A percentile compares a stretch with the other conserved stretches of the same genome.
These are phyloP conservation scores for Caprella mutica DNA, from an alignment of 2,888 invertebrate species.

Conservation along the genomic window DNA sequence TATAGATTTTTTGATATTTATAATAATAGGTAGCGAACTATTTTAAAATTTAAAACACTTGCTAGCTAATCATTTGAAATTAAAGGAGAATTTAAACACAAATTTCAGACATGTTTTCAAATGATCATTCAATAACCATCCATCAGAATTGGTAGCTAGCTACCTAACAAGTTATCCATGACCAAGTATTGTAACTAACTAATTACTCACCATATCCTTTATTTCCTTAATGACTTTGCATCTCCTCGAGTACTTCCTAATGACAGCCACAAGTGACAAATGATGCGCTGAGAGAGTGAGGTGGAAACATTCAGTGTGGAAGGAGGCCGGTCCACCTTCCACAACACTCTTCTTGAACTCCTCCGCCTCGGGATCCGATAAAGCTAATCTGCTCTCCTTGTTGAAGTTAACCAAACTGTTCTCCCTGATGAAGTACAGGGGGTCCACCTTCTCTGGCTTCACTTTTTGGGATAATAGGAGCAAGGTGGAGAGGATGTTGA, in stretches of 20 bases:
- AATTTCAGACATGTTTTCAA: not conserved
- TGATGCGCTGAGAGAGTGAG: constrained; percentile 89
- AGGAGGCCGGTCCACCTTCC: constrained; percentile 59
- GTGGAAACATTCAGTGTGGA: constrained; percentile 95
- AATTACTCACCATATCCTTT: constrained; percentile 59
- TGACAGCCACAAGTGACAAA: constrained; percentile 74
- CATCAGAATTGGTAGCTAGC: not conserved
- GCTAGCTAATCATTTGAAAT: too few relatives aligned
- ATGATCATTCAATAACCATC: not conserved
- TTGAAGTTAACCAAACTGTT: constrained; percentile 53
- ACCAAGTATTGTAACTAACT: too few relatives aligned
- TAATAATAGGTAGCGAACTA: too few relatives aligned
- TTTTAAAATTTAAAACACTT: too few relatives aligned
- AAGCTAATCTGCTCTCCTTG: constrained; percentile 65
- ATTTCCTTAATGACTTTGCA: constrained; percentile 67
- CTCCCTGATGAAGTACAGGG: constrained; percentile 76
- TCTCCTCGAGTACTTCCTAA: constrained; percentile 69
- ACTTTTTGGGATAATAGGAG: constrained; percentile 82
- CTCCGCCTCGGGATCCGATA: constrained; percentile 66
- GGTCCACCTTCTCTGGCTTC: constrained; percentile 77
- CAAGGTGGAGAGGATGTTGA: constrained; percentile 80
- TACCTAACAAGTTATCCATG: not conserved
- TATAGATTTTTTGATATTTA: too few relatives aligned
- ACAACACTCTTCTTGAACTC: constrained; percentile 59
- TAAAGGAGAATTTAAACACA: not conserved